Conservation (phyloP, 2,888 invertebrate species). For the Synergus japonicus region DNA sequence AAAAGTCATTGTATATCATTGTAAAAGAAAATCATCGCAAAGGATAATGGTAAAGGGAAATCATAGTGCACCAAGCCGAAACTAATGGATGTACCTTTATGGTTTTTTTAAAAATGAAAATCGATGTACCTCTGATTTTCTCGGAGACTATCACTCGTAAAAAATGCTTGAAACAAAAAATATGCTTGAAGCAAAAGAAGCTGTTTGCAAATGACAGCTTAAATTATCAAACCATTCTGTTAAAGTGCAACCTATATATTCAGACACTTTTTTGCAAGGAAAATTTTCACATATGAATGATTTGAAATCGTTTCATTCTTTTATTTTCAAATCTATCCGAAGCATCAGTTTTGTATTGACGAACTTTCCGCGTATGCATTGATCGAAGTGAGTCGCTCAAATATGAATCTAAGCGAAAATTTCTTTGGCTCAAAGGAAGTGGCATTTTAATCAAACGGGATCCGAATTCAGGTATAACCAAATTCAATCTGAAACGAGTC, state of each 20-base stretch:
- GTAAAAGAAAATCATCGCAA: no score
- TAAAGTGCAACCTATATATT: neutral
- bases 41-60: no score
- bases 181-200: neutral
- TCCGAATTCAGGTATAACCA: conserved; percentile 24
- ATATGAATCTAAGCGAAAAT: conserved; percentile 29
- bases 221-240: neutral
- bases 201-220: neutral
- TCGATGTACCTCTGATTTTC: no score
- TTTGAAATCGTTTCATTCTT: conserved; percentile 2
- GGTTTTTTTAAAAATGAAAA: no score
- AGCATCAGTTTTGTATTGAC: conserved; percentile 16
- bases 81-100: no score
- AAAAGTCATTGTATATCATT: no score
- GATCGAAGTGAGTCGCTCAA: conserved; percentile 7
- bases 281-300: conserved; percentile 2
- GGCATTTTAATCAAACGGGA: conserved; percentile 13
- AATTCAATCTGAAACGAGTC: conserved; percentile 6
- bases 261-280: neutral
- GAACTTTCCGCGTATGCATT: conserved; percentile 22
- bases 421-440: conserved; percentile 35
- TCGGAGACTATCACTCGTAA: no score
- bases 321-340: neutral
- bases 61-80: no score
- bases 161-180: no score